A percentile compares a stretch with the other conserved stretches of the same genome.
Conservation (phyloP, 2,113 vertebrate species). For the Myiagra hebetior region DNA sequence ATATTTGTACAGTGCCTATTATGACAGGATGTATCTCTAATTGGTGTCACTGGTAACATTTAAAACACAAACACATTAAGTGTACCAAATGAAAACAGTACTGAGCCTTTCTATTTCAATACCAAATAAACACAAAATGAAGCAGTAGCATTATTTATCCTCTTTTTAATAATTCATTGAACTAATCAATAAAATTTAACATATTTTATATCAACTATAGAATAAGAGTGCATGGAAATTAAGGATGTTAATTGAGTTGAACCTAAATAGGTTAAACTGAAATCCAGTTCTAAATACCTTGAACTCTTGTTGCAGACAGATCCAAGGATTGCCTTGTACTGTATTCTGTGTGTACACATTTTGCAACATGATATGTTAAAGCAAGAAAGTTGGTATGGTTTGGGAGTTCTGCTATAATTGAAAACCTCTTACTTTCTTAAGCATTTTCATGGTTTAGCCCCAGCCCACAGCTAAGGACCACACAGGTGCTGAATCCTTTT, state of each 20-base stretch:
- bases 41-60: constrained; percentile 4
- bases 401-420: background rate
- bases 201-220: background rate
- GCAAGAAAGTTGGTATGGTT: background rate
- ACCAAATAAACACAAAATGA: background rate
- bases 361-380: background rate
- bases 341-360: background rate
- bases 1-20: background rate
- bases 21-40: background rate
- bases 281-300: background rate
- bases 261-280: background rate
- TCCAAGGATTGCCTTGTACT: background rate
- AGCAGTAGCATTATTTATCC: background rate
- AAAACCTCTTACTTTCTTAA: background rate
- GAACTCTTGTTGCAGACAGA: background rate
- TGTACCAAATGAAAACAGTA: background rate
- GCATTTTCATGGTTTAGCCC: background rate
- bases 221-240: background rate
- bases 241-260: background rate
- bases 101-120: background rate
- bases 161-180: background rate
- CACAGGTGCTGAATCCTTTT: background rate
- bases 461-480: background rate
- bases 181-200: background rate
- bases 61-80: background rate